phyloP scores from a whole-genome alignment of 2,888 invertebrate species.

The Campoletis raptor region DNA sequence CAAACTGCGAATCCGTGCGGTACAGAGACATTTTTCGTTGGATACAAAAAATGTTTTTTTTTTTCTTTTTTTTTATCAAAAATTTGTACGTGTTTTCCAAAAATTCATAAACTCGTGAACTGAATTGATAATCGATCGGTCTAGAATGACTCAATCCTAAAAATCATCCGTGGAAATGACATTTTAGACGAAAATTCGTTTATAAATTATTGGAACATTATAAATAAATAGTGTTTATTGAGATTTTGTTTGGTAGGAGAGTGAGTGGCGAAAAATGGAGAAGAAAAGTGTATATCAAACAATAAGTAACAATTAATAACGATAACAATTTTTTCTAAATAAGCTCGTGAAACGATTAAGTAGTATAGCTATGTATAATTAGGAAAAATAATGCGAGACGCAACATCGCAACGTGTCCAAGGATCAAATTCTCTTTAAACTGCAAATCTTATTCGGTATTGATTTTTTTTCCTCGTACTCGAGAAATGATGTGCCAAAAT shows the following conservation, averaged over 20 bases:
- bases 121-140: too few species aligned
- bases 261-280: not conserved
- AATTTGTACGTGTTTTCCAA: too few species aligned
- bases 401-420: slow-evolving; percentile 19
- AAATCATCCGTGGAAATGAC: too few species aligned
- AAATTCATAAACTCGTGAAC: too few species aligned
- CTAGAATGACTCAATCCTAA: too few species aligned
- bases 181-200: not conserved
- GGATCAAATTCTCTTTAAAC: slow-evolving; percentile 17
- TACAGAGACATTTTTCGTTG: too few species aligned
- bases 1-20: too few species aligned
- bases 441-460: not conserved
- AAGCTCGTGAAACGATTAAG: slow-evolving; percentile 66
- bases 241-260: not conserved
- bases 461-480: slow-evolving; percentile 1
- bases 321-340: slow-evolving; percentile 62
- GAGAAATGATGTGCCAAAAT: slow-evolving; percentile 60
- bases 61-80: too few species aligned
- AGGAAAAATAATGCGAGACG: slow-evolving; percentile 42
- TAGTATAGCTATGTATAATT: slow-evolving; percentile 53
- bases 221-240: not conserved
- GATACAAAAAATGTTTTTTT: too few species aligned
- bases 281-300: slow-evolving; percentile 58
- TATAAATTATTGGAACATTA: not conserved
- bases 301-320: slow-evolving; percentile 62